Base-by-base conservation (phyloP, 1,140 invertebrate genomes). In the Triops longicaudatus region DNA sequence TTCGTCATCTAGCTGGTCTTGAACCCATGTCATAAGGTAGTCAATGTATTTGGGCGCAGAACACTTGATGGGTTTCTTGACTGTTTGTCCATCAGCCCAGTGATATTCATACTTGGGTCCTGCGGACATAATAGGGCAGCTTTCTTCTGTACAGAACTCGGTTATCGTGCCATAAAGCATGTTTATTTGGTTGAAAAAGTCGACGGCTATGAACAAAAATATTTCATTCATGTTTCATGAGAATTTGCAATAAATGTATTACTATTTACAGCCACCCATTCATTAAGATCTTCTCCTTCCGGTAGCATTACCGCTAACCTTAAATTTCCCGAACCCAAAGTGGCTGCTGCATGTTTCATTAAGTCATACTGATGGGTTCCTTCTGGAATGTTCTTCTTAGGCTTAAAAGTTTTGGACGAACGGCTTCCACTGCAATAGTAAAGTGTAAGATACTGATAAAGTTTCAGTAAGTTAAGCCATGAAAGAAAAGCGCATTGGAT, bases 211-310 rank as follows among this genome's bases (percentile, higher is more conserved):
- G 88, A 88, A 83, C 80, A n/a, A n/a, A n/a, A 80, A 80, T 80
- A 78, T 78, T 79, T 72, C 22, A 73, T 14, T 37, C 17, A 37
- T n/a, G 63, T 63, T 27, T 63, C 2, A 50, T n/a, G 27, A 44
- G 31, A 37, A 37, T 4, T 37, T n/a, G 41, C 14, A 44, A 76
- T 73, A 27, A 17, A 80, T 63, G 79, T 89, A 91, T 90, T 86
- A 97, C 97, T 98, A 83, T 99, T 99, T 12, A 98, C 97, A 79
- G 97, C 97, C 50, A 99, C 95, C 98, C 98, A 99, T 88, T 99
- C 98, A 85, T 99, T 99, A 44, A 98, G 88, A 87, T 99, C 98
- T 87, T 99, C 98, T 63, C 98, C 98, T 85, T 99, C 97, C 1
- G 98, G 98, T 79, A 99, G 86, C 88, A 96, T 92, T 44, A 99